Base-by-base conservation (phyloP, 1,140 invertebrate genomes). In the Thereuonema tuberculata region DNA sequence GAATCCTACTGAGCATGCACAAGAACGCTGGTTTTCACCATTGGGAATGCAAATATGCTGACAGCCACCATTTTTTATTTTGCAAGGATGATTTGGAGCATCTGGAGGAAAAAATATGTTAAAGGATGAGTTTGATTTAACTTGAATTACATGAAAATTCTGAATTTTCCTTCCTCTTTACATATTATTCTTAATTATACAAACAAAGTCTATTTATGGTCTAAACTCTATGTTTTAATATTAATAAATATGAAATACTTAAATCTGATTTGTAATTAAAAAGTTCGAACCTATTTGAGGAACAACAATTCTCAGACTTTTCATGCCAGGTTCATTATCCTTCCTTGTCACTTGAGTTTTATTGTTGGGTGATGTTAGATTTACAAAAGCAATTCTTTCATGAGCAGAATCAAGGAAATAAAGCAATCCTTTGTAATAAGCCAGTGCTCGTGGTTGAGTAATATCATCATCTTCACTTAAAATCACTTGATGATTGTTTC, bases 1-100 rank as follows among this genome's bases (percentile, higher is more conserved):
- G 67, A 88, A 94, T 1, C 93, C 93, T 46, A 92, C 81, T 31
- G 88, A 85, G 69, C 93, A 98, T 9, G 82, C 82, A 68, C 94
- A 98, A 0, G 82, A 80, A 28, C 85, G 74, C 0, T 82, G 80
- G 0, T 81, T 80, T 0, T 78, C 78, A 0, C 82, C 78, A 2
- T 79, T 79, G 0, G 93, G 93, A 14, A 98, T 80, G 70, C 94
- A 98, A 17, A 98, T 80, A 52, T 98, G 94, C 62, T 90, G 84
- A 74, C 94, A 98, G 0, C 84, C 88, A 1, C 93, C 94, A 67
- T 98, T 96, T 62, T 83, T 85, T 12, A 73, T 79, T 15, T 85
- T 74, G 71, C 94, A 98, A 0, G 91, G 89, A 74, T 96, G 90
- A 58, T 84, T 84, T 31, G 82, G 79, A 61, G 81, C 78, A 65